Conservation (phyloP, 1,140 invertebrate genomes). For the Drosophila paulistorum region DNA sequence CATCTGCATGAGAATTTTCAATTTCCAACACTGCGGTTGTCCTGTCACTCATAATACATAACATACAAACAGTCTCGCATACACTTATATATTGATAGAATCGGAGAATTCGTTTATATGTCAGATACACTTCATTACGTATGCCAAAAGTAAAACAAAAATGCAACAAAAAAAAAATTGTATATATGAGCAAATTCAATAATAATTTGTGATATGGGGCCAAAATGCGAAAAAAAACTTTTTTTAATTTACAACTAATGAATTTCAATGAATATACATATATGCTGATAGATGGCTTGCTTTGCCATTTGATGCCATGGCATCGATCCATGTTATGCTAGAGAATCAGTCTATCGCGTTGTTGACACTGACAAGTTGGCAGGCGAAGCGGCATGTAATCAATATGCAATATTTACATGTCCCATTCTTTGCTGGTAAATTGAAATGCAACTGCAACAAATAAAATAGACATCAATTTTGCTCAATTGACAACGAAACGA, state of each 20-base stretch:
- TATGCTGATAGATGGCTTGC: slow-evolving; percentile 34
- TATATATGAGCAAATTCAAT: background rate
- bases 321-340: background rate
- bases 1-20: slow-evolving; percentile 33
- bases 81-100: slow-evolving; percentile 15
- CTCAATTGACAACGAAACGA: slow-evolving; percentile 62
- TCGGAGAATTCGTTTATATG: slow-evolving; percentile 33
- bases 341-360: slow-evolving; percentile 17
- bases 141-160: slow-evolving; percentile 23
- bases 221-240: slow-evolving; percentile 34
- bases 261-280: slow-evolving; percentile 54
- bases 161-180: background rate
- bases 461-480: slow-evolving; percentile 61
- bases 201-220: slow-evolving; percentile 25
- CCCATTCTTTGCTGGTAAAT: slow-evolving; percentile 23
- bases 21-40: slow-evolving; percentile 33
- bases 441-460: slow-evolving; percentile 56
- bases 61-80: background rate
- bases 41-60: slow-evolving; percentile 54
- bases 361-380: slow-evolving; percentile 70
- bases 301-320: slow-evolving; percentile 24
- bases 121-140: slow-evolving; percentile 62
- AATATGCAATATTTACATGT: slow-evolving; percentile 66
- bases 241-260: slow-evolving; percentile 58
- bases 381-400: slow-evolving; percentile 71